These are phyloP conservation scores for Lytechinus variegatus DNA, from an alignment of 35 echinoderm and acorn worm genomes.

Conservation along the genomic window DNA sequence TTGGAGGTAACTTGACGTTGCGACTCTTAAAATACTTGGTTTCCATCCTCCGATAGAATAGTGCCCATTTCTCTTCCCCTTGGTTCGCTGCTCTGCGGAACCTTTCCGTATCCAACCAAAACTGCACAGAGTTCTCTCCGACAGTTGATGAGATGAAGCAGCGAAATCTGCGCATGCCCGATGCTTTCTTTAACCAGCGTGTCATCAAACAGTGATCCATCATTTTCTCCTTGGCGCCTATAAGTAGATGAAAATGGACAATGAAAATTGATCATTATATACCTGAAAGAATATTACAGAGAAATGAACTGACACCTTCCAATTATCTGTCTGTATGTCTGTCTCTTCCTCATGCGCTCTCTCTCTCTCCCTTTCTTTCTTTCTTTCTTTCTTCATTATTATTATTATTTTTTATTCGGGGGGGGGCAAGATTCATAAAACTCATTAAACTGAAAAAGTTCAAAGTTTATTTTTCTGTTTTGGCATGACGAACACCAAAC, in stretches of 20 bases:
- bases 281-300: neutral
- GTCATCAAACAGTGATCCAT: conserved; percentile 78
- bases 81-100: conserved; percentile 61
- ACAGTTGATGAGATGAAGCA: conserved; percentile 73
- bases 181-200: conserved; percentile 78
- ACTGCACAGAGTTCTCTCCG: conserved; percentile 67
- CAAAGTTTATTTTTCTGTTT: too few relatives aligned
- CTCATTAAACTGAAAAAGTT: too few relatives aligned
- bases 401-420: too few relatives aligned
- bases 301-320: too few relatives aligned
- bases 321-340: too few relatives aligned
- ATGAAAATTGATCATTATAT: neutral
- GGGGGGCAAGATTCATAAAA: too few relatives aligned
- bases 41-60: conserved; percentile 77
- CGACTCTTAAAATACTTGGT: conserved; percentile 81
- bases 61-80: conserved; percentile 45
- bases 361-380: too few relatives aligned
- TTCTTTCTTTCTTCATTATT: too few relatives aligned
- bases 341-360: too few relatives aligned
- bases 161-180: conserved; percentile 93
- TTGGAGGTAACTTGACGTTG: conserved; percentile 56
- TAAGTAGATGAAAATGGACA: neutral
- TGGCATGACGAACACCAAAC: too few relatives aligned
- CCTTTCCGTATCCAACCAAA: conserved; percentile 93
- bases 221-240: conserved; percentile 87